Base-by-base conservation (phyloP, 92 coral and sea anemone species). In the Epizoanthus stellaris region DNA sequence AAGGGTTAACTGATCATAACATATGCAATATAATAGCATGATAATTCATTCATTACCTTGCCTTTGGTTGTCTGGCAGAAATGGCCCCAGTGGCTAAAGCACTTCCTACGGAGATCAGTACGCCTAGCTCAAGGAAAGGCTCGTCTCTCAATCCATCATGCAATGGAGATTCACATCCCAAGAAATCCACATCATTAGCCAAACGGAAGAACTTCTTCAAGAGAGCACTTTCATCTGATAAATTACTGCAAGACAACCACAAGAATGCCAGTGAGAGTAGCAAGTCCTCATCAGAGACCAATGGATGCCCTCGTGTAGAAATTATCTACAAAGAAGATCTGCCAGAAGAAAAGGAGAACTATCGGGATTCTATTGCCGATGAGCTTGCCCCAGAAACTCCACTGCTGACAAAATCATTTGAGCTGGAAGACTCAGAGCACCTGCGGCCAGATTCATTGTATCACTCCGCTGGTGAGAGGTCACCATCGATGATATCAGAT, bases 401-500 rank as follows among this genome's bases (percentile, higher is more conserved):
- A 0, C 30, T 75, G 2, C 53, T 82, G 5, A 86, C 80, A 30
- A 81, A 47, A 61, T 45, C 90, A 73, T 86, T 86, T 73, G 89
- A 86, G 62, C 16, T 5, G 21, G 90, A 89, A 73, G 87, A 80
- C 20, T 65, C 80, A 5, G 70, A 87, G 21, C 34, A 67, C 30
- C 75, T 89, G 71, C 66, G 85, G 36, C 79, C 87, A 14, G 82
- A 77, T 49, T 58, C 87, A 17, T 81, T 88, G 17, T 63, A 68
- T 20, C 68, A 89, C 39, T 89, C 90, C 4, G 82, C 82, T 13
- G 87, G 87, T 21, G 87, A 87, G 21, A 59, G 90, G 71, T 52
- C 86, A 8, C 80, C 90, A 1, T 80, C 90, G 0, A 80, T 85
- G 11, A 67, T 90, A 53, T 90, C 95, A 2, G 98, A 90, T 60